Percentiles rank a stretch among this genome's conserved stretches.
Conservation (phyloP, 2,113 vertebrate species). For the Dasyprocta punctata region DNA sequence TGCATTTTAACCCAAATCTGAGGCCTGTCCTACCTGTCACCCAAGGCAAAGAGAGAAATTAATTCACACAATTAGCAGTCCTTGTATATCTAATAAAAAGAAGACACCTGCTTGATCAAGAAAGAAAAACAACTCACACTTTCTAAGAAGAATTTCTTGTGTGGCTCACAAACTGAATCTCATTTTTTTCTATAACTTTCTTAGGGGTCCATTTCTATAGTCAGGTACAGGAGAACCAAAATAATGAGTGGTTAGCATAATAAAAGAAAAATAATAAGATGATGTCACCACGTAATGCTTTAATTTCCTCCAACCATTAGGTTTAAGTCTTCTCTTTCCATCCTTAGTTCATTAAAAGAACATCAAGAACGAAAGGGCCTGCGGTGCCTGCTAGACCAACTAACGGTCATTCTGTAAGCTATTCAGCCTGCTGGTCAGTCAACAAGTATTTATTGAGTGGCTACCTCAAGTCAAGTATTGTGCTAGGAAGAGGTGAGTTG, state of each 20-base stretch:
- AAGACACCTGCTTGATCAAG: neutral
- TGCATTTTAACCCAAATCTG: conserved; percentile 39
- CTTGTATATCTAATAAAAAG: neutral
- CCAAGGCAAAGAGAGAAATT: neutral
- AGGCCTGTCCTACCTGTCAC: neutral
- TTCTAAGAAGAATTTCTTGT: neutral
- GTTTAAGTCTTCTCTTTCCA: neutral
- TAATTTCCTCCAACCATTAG: neutral
- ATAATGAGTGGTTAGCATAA: neutral
- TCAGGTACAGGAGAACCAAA: neutral
- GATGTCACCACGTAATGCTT: neutral
- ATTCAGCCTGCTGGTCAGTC: neutral
- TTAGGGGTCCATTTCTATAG: neutral
- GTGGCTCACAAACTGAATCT: neutral
- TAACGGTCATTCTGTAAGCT: neutral
- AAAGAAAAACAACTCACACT: neutral
- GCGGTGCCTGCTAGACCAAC: neutral
- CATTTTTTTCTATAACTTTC: neutral
- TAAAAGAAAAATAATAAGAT: neutral
- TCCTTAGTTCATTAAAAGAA: conserved; percentile 18
- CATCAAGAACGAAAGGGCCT: neutral
- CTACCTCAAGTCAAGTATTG: neutral
- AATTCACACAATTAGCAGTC: neutral
- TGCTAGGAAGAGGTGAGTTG: neutral
- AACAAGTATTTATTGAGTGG: neutral